A percentile compares a stretch with the other conserved stretches of the same genome.
These are phyloP conservation scores for Masnerella sp. DNA, from an alignment of 2,888 invertebrate species.

Conservation along the genomic window DNA sequence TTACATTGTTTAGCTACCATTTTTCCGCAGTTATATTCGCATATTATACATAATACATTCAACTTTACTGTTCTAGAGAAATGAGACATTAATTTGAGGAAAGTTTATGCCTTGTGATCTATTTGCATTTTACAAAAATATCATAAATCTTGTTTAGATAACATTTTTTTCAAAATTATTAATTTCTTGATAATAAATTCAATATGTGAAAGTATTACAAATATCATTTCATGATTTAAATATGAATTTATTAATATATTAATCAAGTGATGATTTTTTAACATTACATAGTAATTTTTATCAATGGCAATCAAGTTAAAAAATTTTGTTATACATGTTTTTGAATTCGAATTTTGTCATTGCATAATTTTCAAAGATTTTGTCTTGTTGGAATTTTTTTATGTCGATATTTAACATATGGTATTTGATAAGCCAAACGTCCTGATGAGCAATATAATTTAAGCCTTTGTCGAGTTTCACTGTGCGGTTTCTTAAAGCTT, in stretches of 20 bases:
- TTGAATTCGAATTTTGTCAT: no score
- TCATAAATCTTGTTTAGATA: background rate
- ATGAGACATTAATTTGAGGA: constrained; percentile 18
- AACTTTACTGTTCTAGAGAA: background rate
- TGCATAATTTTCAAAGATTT: no score
- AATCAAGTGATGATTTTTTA: no score
- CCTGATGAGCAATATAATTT: constrained; percentile 40
- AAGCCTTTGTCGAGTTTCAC: constrained; percentile 45
- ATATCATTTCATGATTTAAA: no score
- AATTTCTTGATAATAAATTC: no score
- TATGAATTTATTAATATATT: no score
- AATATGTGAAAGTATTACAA: no score
- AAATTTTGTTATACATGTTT: no score
- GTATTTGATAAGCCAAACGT: constrained; percentile 1
- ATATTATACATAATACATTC: background rate
- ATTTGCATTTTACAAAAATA: constrained; percentile 1
- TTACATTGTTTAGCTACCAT: no score
- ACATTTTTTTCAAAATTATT: no score
- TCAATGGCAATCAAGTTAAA: background rate
- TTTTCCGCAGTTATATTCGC: background rate
- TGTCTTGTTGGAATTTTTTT: background rate
- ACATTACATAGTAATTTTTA: no score
- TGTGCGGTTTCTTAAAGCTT: constrained; percentile 39
- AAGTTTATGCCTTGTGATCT: constrained; percentile 2
- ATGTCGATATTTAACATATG: background rate